These are phyloP conservation scores for Chalcosyrphus nemorum DNA, from an alignment of 2,888 invertebrate species.

Conservation along the genomic window DNA sequence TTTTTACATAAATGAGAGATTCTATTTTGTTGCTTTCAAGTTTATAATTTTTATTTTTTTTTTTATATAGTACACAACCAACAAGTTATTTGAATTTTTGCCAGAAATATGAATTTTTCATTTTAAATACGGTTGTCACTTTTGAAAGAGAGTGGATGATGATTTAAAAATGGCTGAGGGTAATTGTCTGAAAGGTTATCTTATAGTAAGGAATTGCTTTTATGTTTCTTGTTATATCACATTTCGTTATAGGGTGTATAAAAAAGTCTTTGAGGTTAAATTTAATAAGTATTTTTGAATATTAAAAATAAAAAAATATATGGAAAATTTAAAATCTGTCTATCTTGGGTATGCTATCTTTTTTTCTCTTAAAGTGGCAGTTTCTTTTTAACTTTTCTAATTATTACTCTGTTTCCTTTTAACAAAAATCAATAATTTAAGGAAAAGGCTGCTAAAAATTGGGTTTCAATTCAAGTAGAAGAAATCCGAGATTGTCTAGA, in stretches of 20 bases:
- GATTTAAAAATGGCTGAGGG: not conserved
- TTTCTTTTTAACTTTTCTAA: too few species aligned
- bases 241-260: slow-evolving; percentile 15
- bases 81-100: slow-evolving; percentile 47
- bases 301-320: too few species aligned
- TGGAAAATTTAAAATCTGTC: too few species aligned
- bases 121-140: not conserved
- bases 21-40: slow-evolving; percentile 28
- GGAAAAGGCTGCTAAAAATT: too few species aligned
- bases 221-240: slow-evolving; percentile 40
- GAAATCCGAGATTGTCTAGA: too few species aligned
- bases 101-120: slow-evolving; percentile 7
- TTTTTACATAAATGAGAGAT: slow-evolving; percentile 65
- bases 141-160: not conserved
- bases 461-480: too few species aligned
- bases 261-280: too few species aligned
- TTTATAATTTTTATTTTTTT: slow-evolving; percentile 22
- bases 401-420: too few species aligned
- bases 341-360: too few species aligned
- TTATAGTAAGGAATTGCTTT: slow-evolving; percentile 17
- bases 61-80: slow-evolving; percentile 69
- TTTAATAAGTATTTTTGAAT: too few species aligned
- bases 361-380: too few species aligned
- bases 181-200: not conserved
- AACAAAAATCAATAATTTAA: too few species aligned